phyloP scores from a whole-genome alignment of 2,797 vertebrate genomes.

The Microtus agrestis region DNA sequence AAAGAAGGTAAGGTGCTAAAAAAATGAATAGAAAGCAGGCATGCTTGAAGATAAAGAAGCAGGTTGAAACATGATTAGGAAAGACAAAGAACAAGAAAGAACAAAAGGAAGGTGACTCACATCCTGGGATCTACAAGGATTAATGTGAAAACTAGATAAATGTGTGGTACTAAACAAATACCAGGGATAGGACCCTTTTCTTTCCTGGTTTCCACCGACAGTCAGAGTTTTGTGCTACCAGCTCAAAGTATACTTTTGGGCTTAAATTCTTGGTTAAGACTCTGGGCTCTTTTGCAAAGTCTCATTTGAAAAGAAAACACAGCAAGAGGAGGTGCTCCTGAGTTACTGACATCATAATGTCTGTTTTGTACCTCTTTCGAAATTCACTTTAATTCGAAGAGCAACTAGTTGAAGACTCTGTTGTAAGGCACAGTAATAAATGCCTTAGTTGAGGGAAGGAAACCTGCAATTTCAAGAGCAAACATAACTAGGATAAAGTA shows the following conservation, averaged over 20 bases:
- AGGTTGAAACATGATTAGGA: conserved; percentile 35
- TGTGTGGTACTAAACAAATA: conserved; percentile 31
- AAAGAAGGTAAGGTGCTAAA: conserved; percentile 13
- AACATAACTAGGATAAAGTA: conserved; percentile 10
- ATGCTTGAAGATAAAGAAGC: conserved; percentile 11
- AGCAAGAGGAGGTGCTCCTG: background rate
- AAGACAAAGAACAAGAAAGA: conserved; percentile 48
- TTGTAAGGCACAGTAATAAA: conserved; percentile 18
- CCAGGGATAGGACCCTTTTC: background rate
- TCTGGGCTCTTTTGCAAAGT: conserved; percentile 23
- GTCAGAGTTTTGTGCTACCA: background rate
- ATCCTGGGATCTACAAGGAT: conserved; percentile 45
- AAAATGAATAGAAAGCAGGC: background rate
- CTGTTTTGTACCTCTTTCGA: conserved; percentile 48
- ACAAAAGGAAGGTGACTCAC: conserved; percentile 36
- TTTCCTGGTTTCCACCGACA: conserved; percentile 13
- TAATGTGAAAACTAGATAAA: conserved; percentile 48
- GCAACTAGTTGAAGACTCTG: conserved; percentile 1
- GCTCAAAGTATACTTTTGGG: background rate
- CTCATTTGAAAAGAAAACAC: conserved; percentile 25
- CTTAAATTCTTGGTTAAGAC: background rate
- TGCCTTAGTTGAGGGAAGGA: conserved; percentile 17
- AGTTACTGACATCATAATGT: conserved; percentile 42
- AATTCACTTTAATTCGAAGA: conserved; percentile 43
- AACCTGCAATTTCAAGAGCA: conserved; percentile 52